Conservation (phyloP, 2,888 invertebrate genomes). For the Drosophila sordidula region DNA sequence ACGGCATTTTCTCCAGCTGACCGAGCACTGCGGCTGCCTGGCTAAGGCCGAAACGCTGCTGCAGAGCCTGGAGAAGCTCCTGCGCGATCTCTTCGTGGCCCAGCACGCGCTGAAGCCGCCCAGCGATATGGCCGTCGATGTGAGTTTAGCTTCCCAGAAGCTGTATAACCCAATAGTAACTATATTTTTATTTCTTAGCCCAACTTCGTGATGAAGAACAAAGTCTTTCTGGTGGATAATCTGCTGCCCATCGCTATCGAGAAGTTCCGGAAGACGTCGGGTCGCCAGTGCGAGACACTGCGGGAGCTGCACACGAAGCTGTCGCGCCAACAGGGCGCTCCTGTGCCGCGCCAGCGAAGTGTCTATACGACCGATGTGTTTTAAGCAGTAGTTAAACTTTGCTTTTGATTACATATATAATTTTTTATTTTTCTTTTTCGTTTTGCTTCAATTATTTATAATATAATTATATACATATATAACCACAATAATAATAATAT, state of each 20-base stretch:
- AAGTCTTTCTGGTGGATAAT: conserved; percentile 82
- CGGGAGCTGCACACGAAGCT: conserved; percentile 74
- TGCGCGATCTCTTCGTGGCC: conserved; percentile 82
- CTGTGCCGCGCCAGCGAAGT: conserved; percentile 84
- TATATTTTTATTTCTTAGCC: conserved; percentile 68
- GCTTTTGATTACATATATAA: conserved; percentile 83
- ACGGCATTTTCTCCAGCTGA: conserved; percentile 83
- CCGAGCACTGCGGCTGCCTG: conserved; percentile 83
- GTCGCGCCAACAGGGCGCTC: conserved; percentile 76
- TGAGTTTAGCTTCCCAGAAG: conserved; percentile 54
- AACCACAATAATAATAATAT: conserved; percentile 83
- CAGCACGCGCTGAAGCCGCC: conserved; percentile 84
- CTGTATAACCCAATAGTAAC: neutral
- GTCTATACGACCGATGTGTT: conserved; percentile 85
- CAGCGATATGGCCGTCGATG: conserved; percentile 82
- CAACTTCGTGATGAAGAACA: conserved; percentile 84
- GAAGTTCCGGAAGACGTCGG: conserved; percentile 82
- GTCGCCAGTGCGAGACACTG: conserved; percentile 77
- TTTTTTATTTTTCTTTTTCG: conserved; percentile 78
- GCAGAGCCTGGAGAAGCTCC: conserved; percentile 77
- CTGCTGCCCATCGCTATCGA: conserved; percentile 83
- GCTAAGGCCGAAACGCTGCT: conserved; percentile 84
- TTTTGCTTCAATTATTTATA: conserved; percentile 82
- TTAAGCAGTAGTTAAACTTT: conserved; percentile 52
- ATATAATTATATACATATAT: conserved; percentile 84